Conservation (phyloP, 2,113 vertebrate species). For the Myotis yumanensis region DNA sequence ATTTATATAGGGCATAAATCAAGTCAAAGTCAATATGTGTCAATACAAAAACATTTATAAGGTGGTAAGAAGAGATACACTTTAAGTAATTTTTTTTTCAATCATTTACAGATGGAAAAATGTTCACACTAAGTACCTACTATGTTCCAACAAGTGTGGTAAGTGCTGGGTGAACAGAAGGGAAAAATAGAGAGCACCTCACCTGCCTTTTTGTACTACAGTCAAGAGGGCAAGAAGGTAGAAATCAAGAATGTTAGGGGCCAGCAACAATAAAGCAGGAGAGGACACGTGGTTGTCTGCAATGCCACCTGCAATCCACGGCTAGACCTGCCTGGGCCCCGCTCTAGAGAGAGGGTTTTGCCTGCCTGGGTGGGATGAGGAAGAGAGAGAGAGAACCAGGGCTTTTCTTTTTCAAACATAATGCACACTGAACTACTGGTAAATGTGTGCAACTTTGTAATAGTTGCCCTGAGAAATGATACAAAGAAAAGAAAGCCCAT, state of each 20-base stretch:
- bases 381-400: background rate
- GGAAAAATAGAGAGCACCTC: background rate
- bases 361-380: background rate
- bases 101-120: background rate
- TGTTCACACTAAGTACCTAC: background rate
- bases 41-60: background rate
- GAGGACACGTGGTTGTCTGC: background rate
- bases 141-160: background rate
- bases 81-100: background rate
- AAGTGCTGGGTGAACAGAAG: background rate
- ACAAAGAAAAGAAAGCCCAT: constrained; percentile 4
- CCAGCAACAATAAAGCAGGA: background rate
- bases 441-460: background rate
- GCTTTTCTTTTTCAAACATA: constrained; percentile 32
- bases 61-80: background rate
- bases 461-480: background rate
- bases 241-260: background rate
- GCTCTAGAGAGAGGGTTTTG: background rate
- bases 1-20: background rate
- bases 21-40: background rate
- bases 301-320: background rate
- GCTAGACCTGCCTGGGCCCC: accelerated
- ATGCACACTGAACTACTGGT: background rate
- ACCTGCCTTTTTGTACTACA: background rate
- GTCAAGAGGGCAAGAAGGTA: background rate